Evolutionary conservation across 2,113 vertebrate species (phyloP).

Genomic region (Laterallus jamaicensis): DNA sequence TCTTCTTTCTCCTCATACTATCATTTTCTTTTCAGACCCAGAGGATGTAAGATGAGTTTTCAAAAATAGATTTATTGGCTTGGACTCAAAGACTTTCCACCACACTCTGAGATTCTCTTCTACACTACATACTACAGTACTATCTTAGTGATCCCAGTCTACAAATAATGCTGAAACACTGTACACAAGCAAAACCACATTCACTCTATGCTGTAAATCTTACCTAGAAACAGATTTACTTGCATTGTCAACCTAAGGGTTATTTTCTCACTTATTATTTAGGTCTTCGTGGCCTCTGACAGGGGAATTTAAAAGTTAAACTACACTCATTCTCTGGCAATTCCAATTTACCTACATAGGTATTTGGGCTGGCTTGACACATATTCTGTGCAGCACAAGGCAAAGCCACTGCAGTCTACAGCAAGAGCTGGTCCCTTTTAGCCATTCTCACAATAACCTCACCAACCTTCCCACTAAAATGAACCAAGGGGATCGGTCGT

Average conservation of each 20-base stretch:
- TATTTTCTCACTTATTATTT: neutral
- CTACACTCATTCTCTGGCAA: neutral
- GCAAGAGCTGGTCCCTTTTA: conserved; percentile 82
- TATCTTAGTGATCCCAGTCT: neutral
- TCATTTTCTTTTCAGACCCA: neutral
- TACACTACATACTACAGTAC: fast-evolving
- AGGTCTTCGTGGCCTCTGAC: neutral
- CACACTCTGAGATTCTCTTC: neutral
- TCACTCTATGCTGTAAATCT: neutral
- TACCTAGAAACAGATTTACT: neutral
- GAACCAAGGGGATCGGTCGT: conserved; percentile 99
- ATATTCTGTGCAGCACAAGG: neutral
- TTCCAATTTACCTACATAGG: neutral
- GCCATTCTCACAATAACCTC: conserved; percentile 77
- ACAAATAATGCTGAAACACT: neutral
- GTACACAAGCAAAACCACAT: neutral
- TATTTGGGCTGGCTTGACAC: neutral
- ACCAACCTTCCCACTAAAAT: conserved; percentile 99
- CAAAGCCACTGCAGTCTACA: conserved; percentile 36
- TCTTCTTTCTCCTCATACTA: neutral
- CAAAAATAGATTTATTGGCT: neutral
- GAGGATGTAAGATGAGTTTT: neutral
- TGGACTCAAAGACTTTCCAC: neutral
- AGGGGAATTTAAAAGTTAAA: neutral
- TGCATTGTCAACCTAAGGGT: neutral